These are phyloP conservation scores for Chamaedrilus cognettii DNA, from an alignment of 2,888 invertebrate species.

Conservation along the genomic window DNA sequence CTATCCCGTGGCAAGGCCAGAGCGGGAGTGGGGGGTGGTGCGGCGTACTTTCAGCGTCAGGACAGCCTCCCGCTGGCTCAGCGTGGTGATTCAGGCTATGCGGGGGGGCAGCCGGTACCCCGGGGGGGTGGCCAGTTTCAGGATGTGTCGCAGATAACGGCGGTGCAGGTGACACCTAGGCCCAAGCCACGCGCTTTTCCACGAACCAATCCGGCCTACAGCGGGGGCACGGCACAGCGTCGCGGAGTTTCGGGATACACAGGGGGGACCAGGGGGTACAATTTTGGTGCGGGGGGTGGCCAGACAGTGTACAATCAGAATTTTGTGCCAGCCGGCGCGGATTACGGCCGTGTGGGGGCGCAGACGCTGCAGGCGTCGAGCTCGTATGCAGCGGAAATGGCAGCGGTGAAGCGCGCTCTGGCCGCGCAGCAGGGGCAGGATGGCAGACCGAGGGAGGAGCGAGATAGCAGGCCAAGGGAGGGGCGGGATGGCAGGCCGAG, in stretches of 20 bases:
- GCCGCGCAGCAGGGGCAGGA: not conserved
- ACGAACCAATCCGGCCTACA: conserved; percentile 57
- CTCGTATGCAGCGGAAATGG: not conserved
- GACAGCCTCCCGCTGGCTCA: conserved; percentile 10
- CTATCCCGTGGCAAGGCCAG: not conserved
- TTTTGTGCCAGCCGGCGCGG: not conserved
- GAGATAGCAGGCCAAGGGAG: not conserved
- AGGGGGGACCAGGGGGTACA: not conserved
- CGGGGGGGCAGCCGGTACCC: not conserved
- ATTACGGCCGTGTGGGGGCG: not conserved
- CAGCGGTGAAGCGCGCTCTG: no score
- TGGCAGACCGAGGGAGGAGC: not conserved
- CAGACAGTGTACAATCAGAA: conserved; percentile 7
- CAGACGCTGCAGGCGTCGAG: conserved; percentile 18
- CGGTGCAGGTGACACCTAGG: conserved; percentile 41
- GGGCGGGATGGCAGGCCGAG: not conserved
- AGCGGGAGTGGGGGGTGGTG: not conserved
- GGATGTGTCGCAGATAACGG: conserved; percentile 40
- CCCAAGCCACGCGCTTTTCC: conserved; percentile 55
- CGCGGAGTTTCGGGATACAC: conserved; percentile 14
- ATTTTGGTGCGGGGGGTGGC: conserved; percentile 10
- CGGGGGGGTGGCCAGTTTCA: conserved; percentile 35
- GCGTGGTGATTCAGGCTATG: not conserved
- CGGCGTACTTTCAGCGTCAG: conserved; percentile 6
- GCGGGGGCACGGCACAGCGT: conserved; percentile 50